phyloP scores from a whole-genome alignment of 1,140 invertebrate genomes.

The Penaeus indicus region DNA sequence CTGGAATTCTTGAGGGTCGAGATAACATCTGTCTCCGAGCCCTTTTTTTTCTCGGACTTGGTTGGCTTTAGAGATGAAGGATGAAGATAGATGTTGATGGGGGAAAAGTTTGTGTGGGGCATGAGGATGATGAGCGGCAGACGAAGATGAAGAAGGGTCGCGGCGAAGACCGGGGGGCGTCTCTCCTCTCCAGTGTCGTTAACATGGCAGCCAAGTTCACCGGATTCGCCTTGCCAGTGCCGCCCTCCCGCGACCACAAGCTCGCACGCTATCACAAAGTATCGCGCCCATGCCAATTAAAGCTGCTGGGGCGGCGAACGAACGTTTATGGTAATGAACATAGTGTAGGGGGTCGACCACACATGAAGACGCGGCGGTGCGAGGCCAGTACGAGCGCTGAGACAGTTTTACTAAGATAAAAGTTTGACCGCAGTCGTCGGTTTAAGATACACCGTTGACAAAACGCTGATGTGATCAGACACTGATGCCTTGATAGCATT shows the following conservation, averaged over 20 bases:
- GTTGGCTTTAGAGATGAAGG: too few relatives aligned
- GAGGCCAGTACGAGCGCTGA: too few relatives aligned
- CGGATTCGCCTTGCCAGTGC: not conserved
- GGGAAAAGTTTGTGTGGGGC: too few relatives aligned
- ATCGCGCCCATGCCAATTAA: conserved; percentile 13
- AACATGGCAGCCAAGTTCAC: conserved; percentile 38
- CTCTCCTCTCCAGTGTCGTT: conserved; percentile 2
- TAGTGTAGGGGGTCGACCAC: conserved; percentile 27
- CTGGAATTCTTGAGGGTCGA: too few relatives aligned
- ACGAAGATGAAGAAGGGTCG: conserved; percentile 10
- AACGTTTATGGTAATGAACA: conserved; percentile 40
- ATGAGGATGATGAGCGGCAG: conserved; percentile 20
- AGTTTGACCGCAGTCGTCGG: too few relatives aligned
- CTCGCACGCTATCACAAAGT: conserved; percentile 33
- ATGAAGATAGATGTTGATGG: too few relatives aligned
- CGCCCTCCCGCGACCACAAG: not conserved
- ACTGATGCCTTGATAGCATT: too few relatives aligned
- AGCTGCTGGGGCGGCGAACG: conserved; percentile 6
- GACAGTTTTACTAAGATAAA: too few relatives aligned
- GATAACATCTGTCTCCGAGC: too few relatives aligned
- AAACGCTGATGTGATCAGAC: too few relatives aligned
- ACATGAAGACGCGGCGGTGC: conserved; percentile 23
- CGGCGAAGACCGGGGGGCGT: not conserved
- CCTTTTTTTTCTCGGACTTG: too few relatives aligned
- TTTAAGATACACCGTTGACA: too few relatives aligned